Conservation (phyloP, 2,888 invertebrate species). For the Nezara viridula region DNA sequence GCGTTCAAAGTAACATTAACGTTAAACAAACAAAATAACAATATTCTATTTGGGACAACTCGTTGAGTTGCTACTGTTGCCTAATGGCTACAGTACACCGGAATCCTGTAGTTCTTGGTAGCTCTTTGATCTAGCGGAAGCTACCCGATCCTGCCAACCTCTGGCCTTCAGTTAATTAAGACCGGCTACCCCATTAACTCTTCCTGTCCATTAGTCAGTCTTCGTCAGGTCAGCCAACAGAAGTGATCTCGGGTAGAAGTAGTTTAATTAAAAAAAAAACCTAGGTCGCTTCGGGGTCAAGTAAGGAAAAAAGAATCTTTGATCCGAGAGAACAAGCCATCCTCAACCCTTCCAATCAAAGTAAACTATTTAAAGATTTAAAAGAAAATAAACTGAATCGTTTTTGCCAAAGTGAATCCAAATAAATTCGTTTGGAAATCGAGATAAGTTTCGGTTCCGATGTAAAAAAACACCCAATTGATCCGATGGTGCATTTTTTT, state of each 20-base stretch:
- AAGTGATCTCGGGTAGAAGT: background rate
- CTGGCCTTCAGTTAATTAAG: slow-evolving; percentile 5
- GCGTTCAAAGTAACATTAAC: too few species aligned
- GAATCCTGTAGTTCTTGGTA: background rate
- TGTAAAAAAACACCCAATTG: too few species aligned
- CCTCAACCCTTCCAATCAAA: too few species aligned
- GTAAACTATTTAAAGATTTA: too few species aligned
- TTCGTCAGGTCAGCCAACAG: background rate
- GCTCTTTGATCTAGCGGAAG: slow-evolving; percentile 25
- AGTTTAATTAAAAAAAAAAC: background rate
- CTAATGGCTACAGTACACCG: background rate
- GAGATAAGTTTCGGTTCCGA: too few species aligned
- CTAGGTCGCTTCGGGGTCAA: background rate
- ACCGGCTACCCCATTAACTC: background rate
- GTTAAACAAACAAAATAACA: background rate
- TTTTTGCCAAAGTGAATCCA: too few species aligned
- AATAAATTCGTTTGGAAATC: too few species aligned
- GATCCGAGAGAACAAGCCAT: background rate
- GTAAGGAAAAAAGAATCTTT: background rate
- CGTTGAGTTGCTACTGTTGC: too few species aligned
- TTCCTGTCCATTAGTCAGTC: slow-evolving; percentile 5
- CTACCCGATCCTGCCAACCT: slow-evolving; percentile 4
- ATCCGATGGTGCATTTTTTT: too few species aligned
- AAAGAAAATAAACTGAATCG: too few species aligned
- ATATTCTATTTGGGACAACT: background rate